A percentile compares a stretch with the other conserved stretches of the same genome.
Evolutionary conservation across 1,140 invertebrate genomes (phyloP).

Genomic region (Ceratosolen solmsi): DNA sequence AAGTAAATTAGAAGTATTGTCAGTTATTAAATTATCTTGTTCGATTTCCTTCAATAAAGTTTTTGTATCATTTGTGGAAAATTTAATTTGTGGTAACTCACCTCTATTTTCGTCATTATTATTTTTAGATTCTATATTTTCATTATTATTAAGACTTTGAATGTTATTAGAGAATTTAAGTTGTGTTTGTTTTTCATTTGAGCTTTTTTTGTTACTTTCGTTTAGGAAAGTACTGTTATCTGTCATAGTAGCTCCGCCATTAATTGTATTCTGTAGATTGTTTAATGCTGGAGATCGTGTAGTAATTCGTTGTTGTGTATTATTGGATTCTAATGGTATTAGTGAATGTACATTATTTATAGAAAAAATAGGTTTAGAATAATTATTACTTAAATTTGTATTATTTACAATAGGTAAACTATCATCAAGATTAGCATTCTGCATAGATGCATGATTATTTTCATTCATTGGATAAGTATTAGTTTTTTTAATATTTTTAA

Average conservation of each 20-base stretch:
- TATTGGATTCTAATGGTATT: neutral
- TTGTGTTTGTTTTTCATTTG: too few relatives aligned
- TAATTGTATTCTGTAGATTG: neutral
- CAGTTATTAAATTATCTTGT: too few relatives aligned
- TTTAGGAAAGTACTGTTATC: neutral
- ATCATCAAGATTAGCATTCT: too few relatives aligned
- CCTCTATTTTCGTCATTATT: neutral
- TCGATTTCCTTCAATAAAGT: too few relatives aligned
- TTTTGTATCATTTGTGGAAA: neutral
- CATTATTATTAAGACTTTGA: neutral
- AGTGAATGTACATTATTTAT: neutral
- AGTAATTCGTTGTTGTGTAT: neutral
- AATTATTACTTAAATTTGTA: neutral
- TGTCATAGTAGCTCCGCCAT: neutral
- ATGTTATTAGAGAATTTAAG: too few relatives aligned
- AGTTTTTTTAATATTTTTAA: neutral
- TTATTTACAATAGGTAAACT: neutral
- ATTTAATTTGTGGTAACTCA: neutral
- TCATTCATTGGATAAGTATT: too few relatives aligned
- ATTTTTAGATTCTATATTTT: neutral
- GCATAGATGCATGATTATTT: neutral
- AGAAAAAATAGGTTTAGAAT: neutral
- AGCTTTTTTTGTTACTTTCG: neutral
- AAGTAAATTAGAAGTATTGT: too few relatives aligned
- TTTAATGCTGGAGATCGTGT: neutral